A percentile compares a stretch with the other conserved stretches of the same genome.
phyloP scores from a whole-genome alignment of 2,113 vertebrate species.

The Electrona antarctica region DNA sequence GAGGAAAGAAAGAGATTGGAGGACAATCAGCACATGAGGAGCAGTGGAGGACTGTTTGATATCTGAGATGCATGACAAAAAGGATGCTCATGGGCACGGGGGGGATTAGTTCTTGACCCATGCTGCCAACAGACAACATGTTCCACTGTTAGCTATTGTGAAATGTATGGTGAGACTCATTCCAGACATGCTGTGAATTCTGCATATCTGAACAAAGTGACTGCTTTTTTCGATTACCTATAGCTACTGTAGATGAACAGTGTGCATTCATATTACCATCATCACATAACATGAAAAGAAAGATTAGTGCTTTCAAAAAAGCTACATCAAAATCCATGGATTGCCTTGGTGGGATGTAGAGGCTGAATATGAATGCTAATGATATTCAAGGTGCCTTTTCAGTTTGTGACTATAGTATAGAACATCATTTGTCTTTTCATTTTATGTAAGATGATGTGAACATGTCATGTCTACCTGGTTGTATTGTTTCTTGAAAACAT shows the following conservation, averaged over 20 bases:
- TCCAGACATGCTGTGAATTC: constrained; percentile 9
- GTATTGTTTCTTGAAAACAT: too few species aligned
- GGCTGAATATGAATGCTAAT: too few species aligned
- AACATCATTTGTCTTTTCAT: too few species aligned
- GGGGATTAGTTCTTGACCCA: constrained; percentile 20
- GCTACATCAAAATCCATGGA: background rate
- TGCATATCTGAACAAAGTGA: background rate
- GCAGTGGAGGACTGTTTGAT: background rate
- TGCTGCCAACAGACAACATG: background rate
- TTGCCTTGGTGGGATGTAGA: background rate
- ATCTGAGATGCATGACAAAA: constrained; percentile 20
- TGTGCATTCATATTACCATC: background rate
- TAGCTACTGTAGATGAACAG: constrained; percentile 1
- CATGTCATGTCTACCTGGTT: too few species aligned
- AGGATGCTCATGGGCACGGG: background rate
- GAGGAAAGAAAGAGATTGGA: background rate
- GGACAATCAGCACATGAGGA: background rate
- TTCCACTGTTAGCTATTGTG: background rate
- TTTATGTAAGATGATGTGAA: too few species aligned
- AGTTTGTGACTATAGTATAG: too few species aligned
- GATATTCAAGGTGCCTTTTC: too few species aligned
- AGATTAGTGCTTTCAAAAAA: background rate
- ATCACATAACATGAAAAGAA: background rate
- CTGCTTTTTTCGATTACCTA: constrained; percentile 16
- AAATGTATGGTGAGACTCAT: background rate